Percentiles rank a stretch among this genome's conserved stretches.
These are phyloP conservation scores for Eulemur rubriventer DNA, from an alignment of 2,797 vertebrate genomes.

Conservation along the genomic window DNA sequence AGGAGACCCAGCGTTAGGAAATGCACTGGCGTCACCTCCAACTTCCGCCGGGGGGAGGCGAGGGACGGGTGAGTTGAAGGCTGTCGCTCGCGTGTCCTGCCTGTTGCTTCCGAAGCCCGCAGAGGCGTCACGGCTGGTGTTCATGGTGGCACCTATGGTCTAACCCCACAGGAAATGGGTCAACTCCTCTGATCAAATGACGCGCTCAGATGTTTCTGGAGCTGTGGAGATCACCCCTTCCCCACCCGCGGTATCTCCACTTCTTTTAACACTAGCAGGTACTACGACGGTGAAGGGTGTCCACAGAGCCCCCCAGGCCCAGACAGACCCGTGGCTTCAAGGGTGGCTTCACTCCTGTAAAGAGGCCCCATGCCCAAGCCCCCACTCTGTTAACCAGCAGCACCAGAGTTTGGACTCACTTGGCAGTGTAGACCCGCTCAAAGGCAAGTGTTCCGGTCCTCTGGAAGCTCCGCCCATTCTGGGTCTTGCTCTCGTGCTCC, in stretches of 20 bases:
- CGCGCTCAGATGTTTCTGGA: background rate
- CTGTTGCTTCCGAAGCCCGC: background rate
- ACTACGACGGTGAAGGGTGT: background rate
- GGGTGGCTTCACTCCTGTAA: background rate
- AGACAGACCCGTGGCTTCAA: background rate
- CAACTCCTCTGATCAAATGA: background rate
- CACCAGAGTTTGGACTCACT: conserved; percentile 88
- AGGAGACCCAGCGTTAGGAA: background rate
- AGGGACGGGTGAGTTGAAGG: background rate
- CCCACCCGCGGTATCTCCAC: rapidly evolving
- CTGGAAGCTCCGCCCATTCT: conserved; percentile 83
- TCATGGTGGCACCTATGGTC: background rate
- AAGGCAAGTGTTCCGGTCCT: conserved; percentile 84
- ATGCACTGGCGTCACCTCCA: background rate
- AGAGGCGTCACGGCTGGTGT: background rate
- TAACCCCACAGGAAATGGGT: conserved; percentile 35
- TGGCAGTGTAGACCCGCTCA: conserved; percentile 94
- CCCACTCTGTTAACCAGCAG: background rate
- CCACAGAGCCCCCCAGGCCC: background rate
- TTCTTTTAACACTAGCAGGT: background rate
- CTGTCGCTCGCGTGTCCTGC: too few relatives aligned
- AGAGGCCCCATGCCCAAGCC: background rate
- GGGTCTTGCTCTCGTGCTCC: conserved; percentile 90
- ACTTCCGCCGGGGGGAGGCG: rapidly evolving
- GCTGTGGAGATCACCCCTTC: background rate